Conservation (phyloP, 2,888 invertebrate species). For the Parnassius orleans region DNA sequence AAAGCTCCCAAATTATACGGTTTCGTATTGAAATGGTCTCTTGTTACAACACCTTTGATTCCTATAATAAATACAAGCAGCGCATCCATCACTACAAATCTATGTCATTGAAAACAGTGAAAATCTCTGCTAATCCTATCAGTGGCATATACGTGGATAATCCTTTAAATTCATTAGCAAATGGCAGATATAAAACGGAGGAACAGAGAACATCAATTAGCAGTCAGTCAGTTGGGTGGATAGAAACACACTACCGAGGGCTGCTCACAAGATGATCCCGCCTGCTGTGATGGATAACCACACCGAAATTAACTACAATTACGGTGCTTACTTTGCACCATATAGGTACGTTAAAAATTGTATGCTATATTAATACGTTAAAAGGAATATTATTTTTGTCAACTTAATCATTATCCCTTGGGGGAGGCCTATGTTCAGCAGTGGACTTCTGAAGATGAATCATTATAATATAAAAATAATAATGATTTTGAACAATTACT, state of each 20-base stretch:
- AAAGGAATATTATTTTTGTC: no score
- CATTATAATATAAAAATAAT: no score
- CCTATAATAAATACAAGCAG: conserved; percentile 35
- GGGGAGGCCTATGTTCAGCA: no score
- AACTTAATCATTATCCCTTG: no score
- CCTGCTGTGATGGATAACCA: conserved; percentile 59
- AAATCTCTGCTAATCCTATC: conserved; percentile 71
- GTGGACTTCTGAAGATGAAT: no score
- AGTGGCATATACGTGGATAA: conserved; percentile 63
- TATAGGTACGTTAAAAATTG: conserved; percentile 50
- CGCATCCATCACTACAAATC: conserved; percentile 58
- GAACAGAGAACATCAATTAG: conserved; percentile 36
- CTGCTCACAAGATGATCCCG: conserved; percentile 60
- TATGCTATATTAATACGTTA: no score
- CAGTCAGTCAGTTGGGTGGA: conserved; percentile 76
- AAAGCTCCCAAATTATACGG: conserved; percentile 39
- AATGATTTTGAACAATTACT: no score
- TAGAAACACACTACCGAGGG: conserved; percentile 67
- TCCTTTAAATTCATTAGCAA: conserved; percentile 63
- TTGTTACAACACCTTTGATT: conserved; percentile 26
- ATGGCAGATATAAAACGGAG: conserved; percentile 60
- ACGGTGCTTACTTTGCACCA: conserved; percentile 66
- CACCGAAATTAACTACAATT: conserved; percentile 55
- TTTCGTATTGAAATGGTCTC: conserved; percentile 33
- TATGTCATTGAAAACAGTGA: conserved; percentile 45